A percentile compares a stretch with the other conserved stretches of the same genome.
phyloP scores from a whole-genome alignment of 2,888 invertebrate species.

The Cacoxenus indagator region DNA sequence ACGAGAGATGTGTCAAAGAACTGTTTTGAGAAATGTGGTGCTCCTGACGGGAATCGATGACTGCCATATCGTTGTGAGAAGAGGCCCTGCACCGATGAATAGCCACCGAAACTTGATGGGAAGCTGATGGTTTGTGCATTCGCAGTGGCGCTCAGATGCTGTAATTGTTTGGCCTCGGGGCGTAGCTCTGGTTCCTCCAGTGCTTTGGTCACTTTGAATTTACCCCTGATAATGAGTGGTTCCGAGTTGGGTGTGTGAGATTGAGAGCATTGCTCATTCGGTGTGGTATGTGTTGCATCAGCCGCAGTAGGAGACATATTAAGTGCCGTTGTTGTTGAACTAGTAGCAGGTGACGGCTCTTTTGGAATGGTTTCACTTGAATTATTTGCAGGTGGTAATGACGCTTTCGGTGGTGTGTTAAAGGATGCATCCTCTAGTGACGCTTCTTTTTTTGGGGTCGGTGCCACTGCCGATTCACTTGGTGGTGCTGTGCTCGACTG shows the following conservation, averaged over 20 bases:
- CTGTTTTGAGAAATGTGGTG: conserved; percentile 81
- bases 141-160: conserved; percentile 54
- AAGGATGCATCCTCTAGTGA: no score
- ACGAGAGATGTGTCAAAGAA: conserved; percentile 87
- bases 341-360: background rate
- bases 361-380: background rate
- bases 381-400: background rate
- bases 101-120: conserved; percentile 75
- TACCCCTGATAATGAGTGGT: conserved; percentile 70
- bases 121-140: conserved; percentile 79
- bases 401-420: background rate
- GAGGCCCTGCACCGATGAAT: conserved; percentile 75
- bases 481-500: conserved; percentile 45
- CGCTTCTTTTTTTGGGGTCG: background rate
- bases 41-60: conserved; percentile 46
- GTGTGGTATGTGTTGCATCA: conserved; percentile 22
- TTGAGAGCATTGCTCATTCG: background rate
- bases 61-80: conserved; percentile 72
- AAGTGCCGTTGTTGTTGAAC: background rate
- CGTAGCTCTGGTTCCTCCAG: conserved; percentile 62
- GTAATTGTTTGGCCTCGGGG: conserved; percentile 63
- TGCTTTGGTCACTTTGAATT: conserved; percentile 74
- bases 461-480: background rate
- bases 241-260: conserved; percentile 64
- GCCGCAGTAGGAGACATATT: background rate